A percentile compares a stretch with the other conserved stretches of the same genome.
phyloP scores from a whole-genome alignment of 1,140 invertebrate genomes.

The Anadara kagoshimensis region DNA sequence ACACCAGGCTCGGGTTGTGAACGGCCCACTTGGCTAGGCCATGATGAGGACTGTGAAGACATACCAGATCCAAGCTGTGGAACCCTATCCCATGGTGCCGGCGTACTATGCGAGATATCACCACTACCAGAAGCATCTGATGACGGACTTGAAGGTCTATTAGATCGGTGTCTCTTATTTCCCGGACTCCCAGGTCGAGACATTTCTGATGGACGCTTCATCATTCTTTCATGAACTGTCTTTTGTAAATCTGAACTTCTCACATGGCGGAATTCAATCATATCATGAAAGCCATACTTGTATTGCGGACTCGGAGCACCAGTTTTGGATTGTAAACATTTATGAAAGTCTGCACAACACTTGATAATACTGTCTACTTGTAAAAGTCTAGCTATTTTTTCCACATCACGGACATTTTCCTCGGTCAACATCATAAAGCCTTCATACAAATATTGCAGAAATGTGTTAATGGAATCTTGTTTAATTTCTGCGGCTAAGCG shows the following conservation, averaged over 20 bases:
- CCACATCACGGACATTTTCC: slow-evolving; percentile 34
- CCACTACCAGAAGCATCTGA: slow-evolving; percentile 5
- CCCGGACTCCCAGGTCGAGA: slow-evolving; percentile 18
- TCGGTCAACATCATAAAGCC: slow-evolving; percentile 42
- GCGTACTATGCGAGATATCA: slow-evolving; percentile 2
- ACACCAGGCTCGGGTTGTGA: slow-evolving; percentile 20
- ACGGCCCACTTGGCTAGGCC: slow-evolving; percentile 1
- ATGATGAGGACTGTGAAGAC: background rate
- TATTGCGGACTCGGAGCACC: slow-evolving; percentile 15
- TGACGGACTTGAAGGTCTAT: slow-evolving; percentile 10
- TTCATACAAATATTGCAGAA: slow-evolving; percentile 42
- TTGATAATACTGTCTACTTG: slow-evolving; percentile 42
- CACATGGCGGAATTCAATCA: slow-evolving; percentile 31
- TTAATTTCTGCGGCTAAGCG: slow-evolving; percentile 32
- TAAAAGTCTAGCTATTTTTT: slow-evolving; percentile 35
- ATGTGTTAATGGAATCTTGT: slow-evolving; percentile 33
- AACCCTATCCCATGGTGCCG: slow-evolving; percentile 6
- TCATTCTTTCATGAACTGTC: slow-evolving; percentile 20
- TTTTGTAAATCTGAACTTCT: slow-evolving; percentile 21
- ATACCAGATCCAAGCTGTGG: background rate
- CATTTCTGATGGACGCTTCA: slow-evolving; percentile 24
- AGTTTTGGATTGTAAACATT: slow-evolving; percentile 15
- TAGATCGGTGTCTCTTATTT: slow-evolving; percentile 14
- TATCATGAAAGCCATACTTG: slow-evolving; percentile 15
- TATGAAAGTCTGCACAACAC: slow-evolving; percentile 39